Evolutionary conservation across 2,113 vertebrate genomes (phyloP), one percentile per base, ranked within the genome.

Genomic region (Strigops habroptila): DNA sequence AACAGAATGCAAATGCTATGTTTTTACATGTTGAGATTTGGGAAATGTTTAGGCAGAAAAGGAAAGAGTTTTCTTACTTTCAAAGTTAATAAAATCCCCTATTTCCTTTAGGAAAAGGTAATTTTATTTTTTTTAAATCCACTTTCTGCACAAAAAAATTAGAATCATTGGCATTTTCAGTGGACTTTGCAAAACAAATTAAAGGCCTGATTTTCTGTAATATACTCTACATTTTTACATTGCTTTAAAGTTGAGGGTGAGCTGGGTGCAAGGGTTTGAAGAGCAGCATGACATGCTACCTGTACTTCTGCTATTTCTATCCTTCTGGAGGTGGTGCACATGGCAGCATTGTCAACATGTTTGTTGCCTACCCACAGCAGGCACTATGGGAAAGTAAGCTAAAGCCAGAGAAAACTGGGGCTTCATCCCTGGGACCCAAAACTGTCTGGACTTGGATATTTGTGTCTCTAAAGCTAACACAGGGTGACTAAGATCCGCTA

Each of bases 1-100:
- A 92, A 69, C 70, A 86, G 75, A 88, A 96, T 91, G 53, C 90
- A 95, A 94, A 96, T 94, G 59, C 68, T 91, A 24, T 91, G 75
- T 77, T 93, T 91, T 86, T 71, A 78, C 55, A 86, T 82, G 64
- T 93, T 81, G 71, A 93, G 64, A 88, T 94, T 91, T 74, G 76
- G 82, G 75, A 96, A 95, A 90, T 83, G 28, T 59, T 93, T 80
- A 90, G 82, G 57, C 41, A 73, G 69, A 81, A 68, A 91, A 83
- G 24, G 30, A 92, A 94, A n/a, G 44, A 62, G 13, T 91, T 95
- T 93, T 94, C 35, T 53, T 59, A 60, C 23, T 83, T 86, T 75
- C 33, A 83, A 91, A 95, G 63, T 53, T 82, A 74, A 90, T 13
- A 92, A 69, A 85, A 88, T 27, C 4, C 6, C 8, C n/a, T 77